phyloP scores from a whole-genome alignment of 2,797 vertebrate species.

The Sylvia borin region DNA sequence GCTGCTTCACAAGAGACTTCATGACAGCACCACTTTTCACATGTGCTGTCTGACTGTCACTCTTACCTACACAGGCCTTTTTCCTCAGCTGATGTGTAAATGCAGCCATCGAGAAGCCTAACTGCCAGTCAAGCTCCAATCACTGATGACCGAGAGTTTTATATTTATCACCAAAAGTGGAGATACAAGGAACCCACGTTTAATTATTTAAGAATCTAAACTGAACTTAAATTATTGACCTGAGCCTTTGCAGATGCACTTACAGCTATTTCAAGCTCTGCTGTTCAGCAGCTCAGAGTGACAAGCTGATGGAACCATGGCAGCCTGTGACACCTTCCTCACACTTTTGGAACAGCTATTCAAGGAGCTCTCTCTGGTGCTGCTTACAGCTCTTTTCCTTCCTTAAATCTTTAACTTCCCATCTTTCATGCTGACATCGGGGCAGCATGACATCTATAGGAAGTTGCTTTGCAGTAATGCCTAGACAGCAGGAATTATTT shows the following conservation, averaged over 20 bases:
- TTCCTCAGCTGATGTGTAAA: background rate
- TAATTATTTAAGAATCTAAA: conserved; percentile 25
- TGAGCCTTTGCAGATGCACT: conserved; percentile 13
- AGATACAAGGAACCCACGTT: background rate
- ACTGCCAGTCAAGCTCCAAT: background rate
- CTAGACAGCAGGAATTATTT: conserved; percentile 12
- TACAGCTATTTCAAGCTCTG: conserved; percentile 20
- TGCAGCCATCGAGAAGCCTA: background rate
- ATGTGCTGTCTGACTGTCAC: background rate
- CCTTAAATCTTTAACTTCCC: background rate
- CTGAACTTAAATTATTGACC: background rate
- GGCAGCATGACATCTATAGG: background rate
- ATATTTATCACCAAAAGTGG: background rate
- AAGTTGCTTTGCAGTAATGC: background rate
- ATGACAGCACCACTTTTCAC: background rate
- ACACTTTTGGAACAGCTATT: background rate
- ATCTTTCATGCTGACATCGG: background rate
- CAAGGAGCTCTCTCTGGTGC: background rate
- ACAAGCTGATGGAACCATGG: background rate
- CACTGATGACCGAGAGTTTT: background rate
- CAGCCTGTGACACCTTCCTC: conserved; percentile 15
- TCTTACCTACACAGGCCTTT: background rate
- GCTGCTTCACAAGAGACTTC: background rate
- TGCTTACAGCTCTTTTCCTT: background rate
- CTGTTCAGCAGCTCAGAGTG: background rate